phyloP scores from a whole-genome alignment of 1,140 invertebrate species.

The Psix sp. region DNA sequence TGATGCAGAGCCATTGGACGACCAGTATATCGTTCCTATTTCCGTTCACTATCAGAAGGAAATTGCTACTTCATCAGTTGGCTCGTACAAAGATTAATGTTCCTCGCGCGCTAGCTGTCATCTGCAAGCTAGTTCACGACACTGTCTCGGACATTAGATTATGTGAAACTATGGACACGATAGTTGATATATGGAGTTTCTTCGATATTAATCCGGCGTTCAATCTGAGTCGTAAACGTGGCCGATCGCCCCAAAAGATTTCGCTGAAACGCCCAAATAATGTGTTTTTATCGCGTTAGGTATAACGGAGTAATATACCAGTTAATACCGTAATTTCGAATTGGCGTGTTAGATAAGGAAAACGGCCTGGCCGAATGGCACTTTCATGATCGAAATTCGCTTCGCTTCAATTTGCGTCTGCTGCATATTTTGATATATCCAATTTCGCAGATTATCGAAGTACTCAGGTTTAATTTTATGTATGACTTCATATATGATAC shows the following conservation, averaged over 20 bases:
- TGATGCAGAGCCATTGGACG: conserved; percentile 56
- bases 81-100: conserved; percentile 67
- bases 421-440: no score
- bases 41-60: conserved; percentile 66
- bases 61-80: conserved; percentile 69
- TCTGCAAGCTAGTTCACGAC: conserved; percentile 59
- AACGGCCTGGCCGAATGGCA: conserved; percentile 13
- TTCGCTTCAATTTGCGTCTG: conserved; percentile 23
- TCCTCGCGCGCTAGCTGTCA: conserved; percentile 62
- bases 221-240: conserved; percentile 39
- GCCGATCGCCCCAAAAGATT: conserved; percentile 18
- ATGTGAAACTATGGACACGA: conserved; percentile 56
- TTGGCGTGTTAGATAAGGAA: conserved; percentile 48
- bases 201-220: conserved; percentile 46
- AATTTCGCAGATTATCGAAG: no score
- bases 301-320: conserved; percentile 20
- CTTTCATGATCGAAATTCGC: neutral
- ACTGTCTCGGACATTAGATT: conserved; percentile 59
- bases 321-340: conserved; percentile 48
- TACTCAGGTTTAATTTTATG: no score
- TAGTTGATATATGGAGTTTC: conserved; percentile 54
- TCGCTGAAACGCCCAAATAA: conserved; percentile 26
- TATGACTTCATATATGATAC: no score
- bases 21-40: conserved; percentile 64
- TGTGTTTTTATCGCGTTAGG: conserved; percentile 31